Percentiles rank a stretch among this genome's conserved stretches.
Conservation (phyloP, 2,888 invertebrate genomes). For the Agrochola lota region DNA sequence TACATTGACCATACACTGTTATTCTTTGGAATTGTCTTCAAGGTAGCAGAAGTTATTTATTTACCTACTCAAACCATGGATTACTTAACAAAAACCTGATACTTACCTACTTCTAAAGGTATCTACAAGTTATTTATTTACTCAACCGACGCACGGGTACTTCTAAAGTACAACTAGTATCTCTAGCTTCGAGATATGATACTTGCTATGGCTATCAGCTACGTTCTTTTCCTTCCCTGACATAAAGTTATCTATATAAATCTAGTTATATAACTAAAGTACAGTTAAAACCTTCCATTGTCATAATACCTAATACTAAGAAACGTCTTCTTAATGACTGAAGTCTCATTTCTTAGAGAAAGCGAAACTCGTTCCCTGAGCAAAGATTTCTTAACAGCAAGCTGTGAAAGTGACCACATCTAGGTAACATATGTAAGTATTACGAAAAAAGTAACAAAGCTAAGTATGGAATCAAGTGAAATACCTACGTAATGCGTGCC, state of each 20-base stretch:
- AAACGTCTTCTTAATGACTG: neutral
- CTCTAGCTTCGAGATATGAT: neutral
- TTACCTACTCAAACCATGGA: neutral
- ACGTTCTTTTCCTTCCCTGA: neutral
- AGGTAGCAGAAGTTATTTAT: constrained; percentile 30
- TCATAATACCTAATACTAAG: neutral
- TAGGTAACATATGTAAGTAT: neutral
- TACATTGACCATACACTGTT: constrained; percentile 36
- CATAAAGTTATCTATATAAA: neutral
- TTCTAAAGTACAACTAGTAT: no score
- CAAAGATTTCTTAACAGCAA: constrained; percentile 23
- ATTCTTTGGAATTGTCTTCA: constrained; percentile 37
- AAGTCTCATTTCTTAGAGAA: constrained; percentile 9
- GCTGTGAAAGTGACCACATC: constrained; percentile 11
- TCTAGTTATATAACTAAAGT: neutral
- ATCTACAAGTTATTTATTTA: neutral
- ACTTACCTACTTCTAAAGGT: neutral
- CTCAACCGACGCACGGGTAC: no score
- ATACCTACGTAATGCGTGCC: no score
- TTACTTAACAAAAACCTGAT: neutral
- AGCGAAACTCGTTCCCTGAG: constrained; percentile 14
- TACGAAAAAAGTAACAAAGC: neutral
- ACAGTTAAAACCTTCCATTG: neutral
- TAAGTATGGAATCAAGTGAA: neutral
- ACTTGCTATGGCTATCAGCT: neutral